These are phyloP conservation scores for Malthinus flaveolus DNA, from an alignment of 2,888 invertebrate genomes.

Conservation along the genomic window DNA sequence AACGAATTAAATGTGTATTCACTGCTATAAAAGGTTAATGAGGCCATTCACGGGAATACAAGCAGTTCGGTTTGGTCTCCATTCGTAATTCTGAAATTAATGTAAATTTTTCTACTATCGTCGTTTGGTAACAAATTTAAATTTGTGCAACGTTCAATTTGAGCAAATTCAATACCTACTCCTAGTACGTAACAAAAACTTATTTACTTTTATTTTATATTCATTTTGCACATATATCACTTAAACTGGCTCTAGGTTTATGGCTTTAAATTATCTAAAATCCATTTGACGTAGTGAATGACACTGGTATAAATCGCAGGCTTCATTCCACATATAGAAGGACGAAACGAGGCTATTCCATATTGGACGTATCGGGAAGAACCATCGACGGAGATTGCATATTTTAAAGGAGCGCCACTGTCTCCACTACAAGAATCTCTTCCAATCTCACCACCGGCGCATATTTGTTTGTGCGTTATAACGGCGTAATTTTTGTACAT, in stretches of 20 bases:
- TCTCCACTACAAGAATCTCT: slow-evolving; percentile 75
- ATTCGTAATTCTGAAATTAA: neutral
- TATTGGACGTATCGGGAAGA: slow-evolving; percentile 10
- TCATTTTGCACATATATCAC: no score
- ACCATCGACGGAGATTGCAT: neutral
- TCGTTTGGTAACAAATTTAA: neutral
- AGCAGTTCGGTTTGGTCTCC: neutral
- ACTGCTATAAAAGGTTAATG: neutral
- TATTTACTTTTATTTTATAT: no score
- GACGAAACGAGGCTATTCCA: slow-evolving; percentile 88
- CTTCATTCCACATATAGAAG: slow-evolving; percentile 76
- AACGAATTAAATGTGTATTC: no score
- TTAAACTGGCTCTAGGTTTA: neutral
- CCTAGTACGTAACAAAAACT: no score
- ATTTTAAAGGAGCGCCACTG: slow-evolving; percentile 75
- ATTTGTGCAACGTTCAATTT: neutral
- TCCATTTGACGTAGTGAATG: slow-evolving; percentile 81
- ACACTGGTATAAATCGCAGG: slow-evolving; percentile 85
- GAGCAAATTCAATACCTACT: no score
- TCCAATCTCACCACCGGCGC: slow-evolving; percentile 68
- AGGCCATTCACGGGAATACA: slow-evolving; percentile 1
- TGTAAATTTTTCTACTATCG: neutral
- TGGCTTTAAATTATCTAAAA: slow-evolving; percentile 61
- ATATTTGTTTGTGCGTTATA: slow-evolving; percentile 55
- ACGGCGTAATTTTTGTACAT: neutral